phyloP scores from a whole-genome alignment of 2,797 vertebrate genomes.

The Myotis findleyi region DNA sequence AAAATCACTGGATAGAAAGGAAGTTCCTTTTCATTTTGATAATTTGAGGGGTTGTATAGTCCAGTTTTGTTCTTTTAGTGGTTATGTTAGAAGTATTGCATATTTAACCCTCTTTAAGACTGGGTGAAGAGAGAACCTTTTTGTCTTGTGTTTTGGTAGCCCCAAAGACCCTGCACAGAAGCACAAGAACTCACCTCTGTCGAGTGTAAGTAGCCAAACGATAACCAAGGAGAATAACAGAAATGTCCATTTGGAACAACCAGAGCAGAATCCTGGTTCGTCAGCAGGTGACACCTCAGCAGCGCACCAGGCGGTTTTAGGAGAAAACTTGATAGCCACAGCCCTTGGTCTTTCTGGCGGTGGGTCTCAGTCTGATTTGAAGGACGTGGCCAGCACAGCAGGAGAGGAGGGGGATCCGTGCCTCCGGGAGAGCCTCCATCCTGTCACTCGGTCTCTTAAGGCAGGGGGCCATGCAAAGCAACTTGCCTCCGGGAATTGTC shows the following conservation, averaged over 20 bases:
- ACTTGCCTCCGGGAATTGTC: slow-evolving; percentile 71
- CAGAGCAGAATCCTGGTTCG: slow-evolving; percentile 67
- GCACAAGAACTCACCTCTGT: slow-evolving; percentile 67
- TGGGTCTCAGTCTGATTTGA: slow-evolving; percentile 78
- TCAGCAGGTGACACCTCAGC: slow-evolving; percentile 63
- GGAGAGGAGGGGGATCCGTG: slow-evolving; percentile 74
- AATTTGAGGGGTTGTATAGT: background rate
- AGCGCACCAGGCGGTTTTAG: slow-evolving; percentile 62
- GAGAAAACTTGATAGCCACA: slow-evolving; percentile 66
- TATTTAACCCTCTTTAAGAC: slow-evolving; percentile 6
- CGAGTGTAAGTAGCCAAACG: slow-evolving; percentile 73
- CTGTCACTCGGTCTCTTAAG: slow-evolving; percentile 63
- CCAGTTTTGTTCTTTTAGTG: background rate
- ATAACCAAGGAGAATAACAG: slow-evolving; percentile 72
- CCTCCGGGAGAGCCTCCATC: slow-evolving; percentile 65
- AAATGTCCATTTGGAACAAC: slow-evolving; percentile 72
- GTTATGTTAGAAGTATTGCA: background rate
- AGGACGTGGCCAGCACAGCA: slow-evolving; percentile 74
- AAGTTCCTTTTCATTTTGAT: slow-evolving; percentile 28
- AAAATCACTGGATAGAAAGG: background rate
- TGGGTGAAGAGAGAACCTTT: slow-evolving; percentile 59
- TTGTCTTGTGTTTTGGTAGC: slow-evolving; percentile 74
- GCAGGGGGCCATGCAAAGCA: slow-evolving; percentile 70
- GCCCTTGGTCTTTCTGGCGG: slow-evolving; percentile 64
- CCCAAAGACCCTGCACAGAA: slow-evolving; percentile 74